Percentiles rank a stretch among this genome's conserved stretches.
Evolutionary conservation across 2,888 invertebrate genomes (phyloP).

Genomic region (Drosophila meridiana): DNA sequence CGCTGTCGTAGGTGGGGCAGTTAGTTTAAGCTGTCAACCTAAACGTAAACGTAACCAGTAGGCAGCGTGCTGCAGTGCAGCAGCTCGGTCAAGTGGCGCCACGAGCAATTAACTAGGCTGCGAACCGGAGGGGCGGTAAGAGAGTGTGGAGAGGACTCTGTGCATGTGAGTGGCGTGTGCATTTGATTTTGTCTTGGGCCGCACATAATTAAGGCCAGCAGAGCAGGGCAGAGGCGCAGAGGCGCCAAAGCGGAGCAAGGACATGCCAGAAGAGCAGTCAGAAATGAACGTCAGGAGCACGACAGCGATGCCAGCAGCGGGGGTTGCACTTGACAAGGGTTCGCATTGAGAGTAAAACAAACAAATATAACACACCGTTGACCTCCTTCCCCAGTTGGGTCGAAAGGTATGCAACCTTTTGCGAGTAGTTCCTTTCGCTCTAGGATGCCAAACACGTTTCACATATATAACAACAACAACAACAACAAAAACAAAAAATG

Average conservation of each 20-base stretch:
- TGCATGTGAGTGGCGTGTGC: slow-evolving; percentile 56
- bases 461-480: slow-evolving; percentile 29
- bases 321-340: slow-evolving; percentile 69
- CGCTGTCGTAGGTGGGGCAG: slow-evolving; percentile 39
- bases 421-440: slow-evolving; percentile 37
- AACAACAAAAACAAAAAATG: slow-evolving; percentile 15
- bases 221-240: slow-evolving; percentile 53
- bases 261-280: slow-evolving; percentile 49
- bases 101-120: slow-evolving; percentile 74
- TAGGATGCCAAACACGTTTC: slow-evolving; percentile 70
- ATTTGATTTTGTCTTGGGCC: slow-evolving; percentile 68
- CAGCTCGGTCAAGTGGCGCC: slow-evolving; percentile 78
- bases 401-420: slow-evolving; percentile 68
- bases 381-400: slow-evolving; percentile 53
- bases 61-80: slow-evolving; percentile 29
- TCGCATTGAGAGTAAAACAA: slow-evolving; percentile 75
- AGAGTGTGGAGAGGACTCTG: slow-evolving; percentile 13
- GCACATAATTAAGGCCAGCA: slow-evolving; percentile 77
- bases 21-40: slow-evolving; percentile 48
- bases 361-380: slow-evolving; percentile 62
- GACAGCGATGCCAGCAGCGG: slow-evolving; percentile 34
- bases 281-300: slow-evolving; percentile 37
- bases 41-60: slow-evolving; percentile 51
- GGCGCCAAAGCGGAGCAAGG: slow-evolving; percentile 74
- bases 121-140: background rate